Evolutionary conservation across 2,113 vertebrate genomes (phyloP), one percentile per base, ranked within the genome.

Genomic region (Opisthocomus hoazin): DNA sequence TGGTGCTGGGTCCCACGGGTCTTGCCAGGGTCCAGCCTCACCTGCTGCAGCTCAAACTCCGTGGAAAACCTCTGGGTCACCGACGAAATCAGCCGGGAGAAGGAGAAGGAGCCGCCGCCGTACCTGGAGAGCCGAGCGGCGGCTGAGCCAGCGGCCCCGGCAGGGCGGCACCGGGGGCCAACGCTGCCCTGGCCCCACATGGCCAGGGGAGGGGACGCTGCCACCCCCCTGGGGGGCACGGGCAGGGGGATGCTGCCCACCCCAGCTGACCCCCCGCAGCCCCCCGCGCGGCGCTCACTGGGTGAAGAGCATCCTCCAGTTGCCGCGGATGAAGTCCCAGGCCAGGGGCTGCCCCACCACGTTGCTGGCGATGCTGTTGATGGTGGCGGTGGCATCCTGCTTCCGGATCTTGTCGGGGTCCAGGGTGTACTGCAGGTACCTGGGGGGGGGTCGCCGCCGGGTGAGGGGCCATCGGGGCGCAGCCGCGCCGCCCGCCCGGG

Each of bases 41-140:
- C 99, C 99, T 99, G 98, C 20, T 98, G 68, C 84, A 99, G 98
- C 45, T 99, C 99, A 43, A 97, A 98, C 12, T 99, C 96, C 0
- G 98, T 80, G 53, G 98, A 97, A 74, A 99, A 99, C 15, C 98
- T 96, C 77, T 76, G 87, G 5, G 98, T 98, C 80, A 99, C 97
- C 0, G 85, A 58, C 5, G 12, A n/a, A 81, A 99, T 98, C 76
- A 99, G 93, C 48, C 54, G 70, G 41, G 98, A 86, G 96, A 99
- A 99, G 71, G 98, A 98, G 97, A 99, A 99, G 5, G 99, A 99
- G 45, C 99, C 98, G 0, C 98, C 98, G 0, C 99, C 99, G 1
- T 98, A 99, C 70, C 99, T 99, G 97, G 90, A 18, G 45, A 54
- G 41, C 46, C 58, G 43, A 24, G 43, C 3, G 15, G 23, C 0